phyloP scores from a whole-genome alignment of 1,140 invertebrate species.

The Drosophila trapezifrons region DNA sequence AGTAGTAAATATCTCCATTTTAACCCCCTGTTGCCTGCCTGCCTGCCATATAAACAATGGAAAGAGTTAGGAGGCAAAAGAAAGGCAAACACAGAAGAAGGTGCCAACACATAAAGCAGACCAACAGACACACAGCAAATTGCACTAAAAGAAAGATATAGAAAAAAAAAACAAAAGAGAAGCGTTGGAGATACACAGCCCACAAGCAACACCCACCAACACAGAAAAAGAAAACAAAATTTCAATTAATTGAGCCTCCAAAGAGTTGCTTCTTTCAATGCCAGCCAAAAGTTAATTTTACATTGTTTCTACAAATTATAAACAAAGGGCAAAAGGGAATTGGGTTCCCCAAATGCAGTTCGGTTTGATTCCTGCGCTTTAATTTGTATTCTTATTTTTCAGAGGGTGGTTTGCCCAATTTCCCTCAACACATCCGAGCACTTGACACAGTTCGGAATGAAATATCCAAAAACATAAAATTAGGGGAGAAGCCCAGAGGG shows the following conservation, averaged over 20 bases:
- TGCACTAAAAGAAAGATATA: constrained; percentile 8
- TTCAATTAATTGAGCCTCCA: constrained; percentile 16
- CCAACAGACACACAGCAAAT: constrained; percentile 3
- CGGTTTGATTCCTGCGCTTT: not conserved
- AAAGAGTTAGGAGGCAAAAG: not conserved
- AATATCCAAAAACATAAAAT: not conserved
- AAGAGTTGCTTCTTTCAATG: constrained; percentile 11
- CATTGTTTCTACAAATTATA: constrained; percentile 30
- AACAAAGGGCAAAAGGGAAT: constrained; percentile 18
- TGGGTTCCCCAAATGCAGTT: constrained; percentile 2
- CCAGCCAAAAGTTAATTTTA: constrained; percentile 31
- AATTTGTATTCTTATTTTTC: constrained; percentile 5
- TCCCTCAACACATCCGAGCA: constrained; percentile 40
- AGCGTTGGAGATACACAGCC: constrained; percentile 3
- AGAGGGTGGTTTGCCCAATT: constrained; percentile 35
- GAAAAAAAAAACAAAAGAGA: not conserved
- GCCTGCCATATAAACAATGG: constrained; percentile 31
- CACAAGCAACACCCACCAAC: not conserved
- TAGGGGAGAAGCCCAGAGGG: constrained; percentile 7
- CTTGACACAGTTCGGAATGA: constrained; percentile 40
- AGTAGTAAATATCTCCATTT: constrained; percentile 36
- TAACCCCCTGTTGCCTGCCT: constrained; percentile 14
- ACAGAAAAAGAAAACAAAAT: constrained; percentile 17
- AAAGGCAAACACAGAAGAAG: not conserved
- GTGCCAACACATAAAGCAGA: constrained; percentile 5